Conservation (phyloP, 2,113 vertebrate species). For the Pseudopipra pipra region DNA sequence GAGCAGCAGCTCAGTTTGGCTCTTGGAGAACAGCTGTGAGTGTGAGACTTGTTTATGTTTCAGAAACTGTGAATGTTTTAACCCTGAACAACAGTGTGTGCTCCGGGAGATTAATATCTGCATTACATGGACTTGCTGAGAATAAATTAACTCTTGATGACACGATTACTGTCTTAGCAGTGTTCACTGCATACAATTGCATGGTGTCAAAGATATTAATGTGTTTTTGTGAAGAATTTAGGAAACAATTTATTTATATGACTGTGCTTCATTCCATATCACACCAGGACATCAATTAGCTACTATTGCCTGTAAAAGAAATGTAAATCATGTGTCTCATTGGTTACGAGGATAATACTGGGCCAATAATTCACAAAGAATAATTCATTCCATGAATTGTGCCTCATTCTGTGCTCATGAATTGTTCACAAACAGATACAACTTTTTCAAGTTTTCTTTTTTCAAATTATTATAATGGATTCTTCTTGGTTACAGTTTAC, state of each 20-base stretch:
- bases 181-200: slow-evolving; percentile 63
- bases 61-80: slow-evolving; percentile 54
- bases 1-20: neutral
- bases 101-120: slow-evolving; percentile 72
- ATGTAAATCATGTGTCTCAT: slow-evolving; percentile 69
- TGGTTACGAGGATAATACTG: slow-evolving; percentile 50
- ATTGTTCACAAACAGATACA: slow-evolving; percentile 30
- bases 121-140: slow-evolving; percentile 68
- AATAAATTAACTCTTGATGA: slow-evolving; percentile 76
- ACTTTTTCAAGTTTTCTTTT: slow-evolving; percentile 52
- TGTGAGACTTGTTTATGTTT: slow-evolving; percentile 54
- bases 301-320: slow-evolving; percentile 48
- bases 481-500: neutral
- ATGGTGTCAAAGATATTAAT: slow-evolving; percentile 70
- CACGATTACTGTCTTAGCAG: slow-evolving; percentile 71
- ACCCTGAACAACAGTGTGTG: slow-evolving; percentile 60
- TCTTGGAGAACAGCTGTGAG: neutral
- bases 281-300: slow-evolving; percentile 69
- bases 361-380: slow-evolving; percentile 65
- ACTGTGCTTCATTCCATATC: slow-evolving; percentile 68
- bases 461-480: neutral
- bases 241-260: slow-evolving; percentile 68
- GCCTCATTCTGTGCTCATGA: slow-evolving; percentile 40
- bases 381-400: slow-evolving; percentile 51
- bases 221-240: slow-evolving; percentile 69